Conservation (phyloP, 1,140 invertebrate genomes). For the fruit fly (Drosophila melanogaster) region Release_6_plus_ISO1_MT NT_033777.3:6817501-6818000, state of each 20-base stretch:
- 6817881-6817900: no score
- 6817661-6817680: slow-evolving; percentile 29
- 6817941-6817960: no score
- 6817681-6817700: slow-evolving; percentile 8
- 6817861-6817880: no score
- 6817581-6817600: slow-evolving; percentile 75
- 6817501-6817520: slow-evolving; percentile 22
- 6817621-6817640: slow-evolving; percentile 42
- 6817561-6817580: slow-evolving; percentile 25
- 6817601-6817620: slow-evolving; percentile 79
- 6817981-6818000: slow-evolving; percentile 14
- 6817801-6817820: not conserved
- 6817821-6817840: no score
- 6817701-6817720: slow-evolving; percentile 23
- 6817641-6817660: slow-evolving; percentile 15
- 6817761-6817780: not conserved
- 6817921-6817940: no score
- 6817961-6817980: no score
- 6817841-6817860: no score
- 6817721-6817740: not conserved
- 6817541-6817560: slow-evolving; percentile 9
- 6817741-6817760: slow-evolving; percentile 4
- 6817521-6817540: slow-evolving; percentile 35
- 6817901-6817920: no score
- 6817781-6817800: not conserved